phyloP scores from a whole-genome alignment of 1,140 invertebrate species.

The Drosophila bocqueti region DNA sequence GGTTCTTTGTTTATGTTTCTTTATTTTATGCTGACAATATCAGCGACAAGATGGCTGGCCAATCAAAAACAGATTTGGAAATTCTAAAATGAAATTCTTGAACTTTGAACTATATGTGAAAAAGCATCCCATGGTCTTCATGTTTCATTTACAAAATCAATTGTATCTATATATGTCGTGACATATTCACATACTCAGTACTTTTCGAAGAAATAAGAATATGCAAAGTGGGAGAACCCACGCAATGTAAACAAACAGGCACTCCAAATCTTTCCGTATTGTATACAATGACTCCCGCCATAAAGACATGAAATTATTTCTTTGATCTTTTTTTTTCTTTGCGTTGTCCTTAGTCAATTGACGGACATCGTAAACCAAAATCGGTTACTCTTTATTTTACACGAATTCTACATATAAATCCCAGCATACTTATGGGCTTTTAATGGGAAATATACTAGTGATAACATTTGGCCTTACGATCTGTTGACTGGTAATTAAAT shows the following conservation, averaged over 20 bases:
- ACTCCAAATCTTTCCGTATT: too few relatives aligned
- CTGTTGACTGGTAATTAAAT: background rate
- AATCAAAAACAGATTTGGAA: background rate
- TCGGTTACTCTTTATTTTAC: background rate
- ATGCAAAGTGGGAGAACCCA: too few relatives aligned
- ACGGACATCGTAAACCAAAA: background rate
- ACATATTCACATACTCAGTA: too few relatives aligned
- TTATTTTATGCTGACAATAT: too few relatives aligned
- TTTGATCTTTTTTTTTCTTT: too few relatives aligned
- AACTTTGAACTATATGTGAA: background rate
- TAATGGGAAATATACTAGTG: background rate
- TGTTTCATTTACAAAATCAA: background rate
- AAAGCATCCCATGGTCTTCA: background rate
- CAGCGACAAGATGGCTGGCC: background rate
- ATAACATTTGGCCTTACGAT: background rate
- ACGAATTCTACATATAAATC: background rate
- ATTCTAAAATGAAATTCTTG: background rate
- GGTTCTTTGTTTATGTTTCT: background rate
- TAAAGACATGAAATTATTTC: too few relatives aligned
- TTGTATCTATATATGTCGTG: too few relatives aligned
- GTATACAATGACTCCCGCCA: too few relatives aligned
- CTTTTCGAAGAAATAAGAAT: too few relatives aligned
- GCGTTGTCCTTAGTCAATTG: too few relatives aligned
- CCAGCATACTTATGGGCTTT: constrained; percentile 10
- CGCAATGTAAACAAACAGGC: too few relatives aligned